Evolutionary conservation across 2,113 vertebrate genomes (phyloP), one percentile per base, ranked within the genome.

Genomic region (Hippocampus abdominalis): DNA sequence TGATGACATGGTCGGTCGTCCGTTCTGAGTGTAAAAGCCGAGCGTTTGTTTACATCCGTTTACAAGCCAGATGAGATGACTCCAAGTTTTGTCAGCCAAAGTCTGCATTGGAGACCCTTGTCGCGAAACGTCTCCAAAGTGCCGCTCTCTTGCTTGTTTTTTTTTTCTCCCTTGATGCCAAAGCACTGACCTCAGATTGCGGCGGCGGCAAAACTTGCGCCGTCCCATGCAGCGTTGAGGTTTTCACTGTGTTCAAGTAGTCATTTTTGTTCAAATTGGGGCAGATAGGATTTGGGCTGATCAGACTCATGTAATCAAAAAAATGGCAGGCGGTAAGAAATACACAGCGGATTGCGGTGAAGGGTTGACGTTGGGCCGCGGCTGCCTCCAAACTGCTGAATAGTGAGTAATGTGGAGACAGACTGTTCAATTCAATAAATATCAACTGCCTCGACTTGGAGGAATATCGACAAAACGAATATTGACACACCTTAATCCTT

Each of bases 221-320:
- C 13, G 27, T 23, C 23, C 56, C 8, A 32, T 18, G 32, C 29
- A 8, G 29, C 32, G 20, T 62, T 80, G 73, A 25, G 74, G 71
- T 83, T 84, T 76, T 62, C 42, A 77, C 44, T 75, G 53, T 13
- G 76, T 73, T 73, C 63, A 20, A 63, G 49, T 64, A 70, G 72
- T 42, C 46, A 77, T 72, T 87, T 66, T 39, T 36, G 32, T 62
- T 39, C 70, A 80, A 85, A 77, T 77, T 63, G 68, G 64, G 72
- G 61, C 66, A 49, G 84, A 85, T 81, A 84, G 78, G 81, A 78
- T 72, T 75, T 80, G 59, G 53, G 74, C 42, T 27, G 46, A 68
- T 72, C 62, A 75, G 70, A 66, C 57, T 66, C 64, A 54, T 70
- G 76, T 66, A 81, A 83, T 81, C 66, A 78, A 80, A 83, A 66